Evolutionary conservation across 2,797 vertebrate species (phyloP).

Genomic region (Dendrocincla tyrannina): DNA sequence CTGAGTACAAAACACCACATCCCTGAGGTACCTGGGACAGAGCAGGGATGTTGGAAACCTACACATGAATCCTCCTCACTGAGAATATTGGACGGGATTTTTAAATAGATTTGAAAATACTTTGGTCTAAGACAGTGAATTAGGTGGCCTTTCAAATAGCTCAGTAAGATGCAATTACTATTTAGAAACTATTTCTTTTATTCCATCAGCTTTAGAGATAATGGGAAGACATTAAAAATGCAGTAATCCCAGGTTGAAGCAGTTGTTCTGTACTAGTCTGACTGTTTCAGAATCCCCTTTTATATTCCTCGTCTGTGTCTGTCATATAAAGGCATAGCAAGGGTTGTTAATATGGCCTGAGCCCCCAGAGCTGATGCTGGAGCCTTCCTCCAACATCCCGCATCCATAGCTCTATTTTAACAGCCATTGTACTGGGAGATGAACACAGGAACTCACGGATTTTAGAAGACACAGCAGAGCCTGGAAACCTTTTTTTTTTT

Average conservation of each 20-base stretch:
- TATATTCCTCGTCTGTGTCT: not conserved
- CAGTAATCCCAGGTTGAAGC: not conserved
- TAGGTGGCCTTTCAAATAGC: not conserved
- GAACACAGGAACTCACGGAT: not conserved
- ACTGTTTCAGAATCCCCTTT: not conserved
- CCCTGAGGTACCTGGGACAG: not conserved
- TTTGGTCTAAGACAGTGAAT: not conserved
- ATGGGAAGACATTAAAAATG: not conserved
- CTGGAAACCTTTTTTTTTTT: not conserved
- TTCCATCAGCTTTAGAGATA: not conserved
- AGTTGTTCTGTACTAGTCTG: not conserved
- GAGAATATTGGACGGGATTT: not conserved
- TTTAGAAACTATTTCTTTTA: not conserved
- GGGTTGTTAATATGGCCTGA: not conserved
- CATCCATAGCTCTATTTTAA: not conserved
- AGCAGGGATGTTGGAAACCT: not conserved
- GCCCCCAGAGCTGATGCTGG: not conserved
- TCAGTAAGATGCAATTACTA: not conserved
- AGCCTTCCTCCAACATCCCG: not conserved
- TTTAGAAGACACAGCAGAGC: not conserved
- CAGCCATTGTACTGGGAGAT: not conserved
- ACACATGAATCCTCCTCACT: fast-evolving
- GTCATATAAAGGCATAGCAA: fast-evolving
- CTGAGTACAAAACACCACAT: fast-evolving
- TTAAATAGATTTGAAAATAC: not conserved